Base-by-base conservation (phyloP, 1,140 invertebrate species). In the Myzus persicae region DNA sequence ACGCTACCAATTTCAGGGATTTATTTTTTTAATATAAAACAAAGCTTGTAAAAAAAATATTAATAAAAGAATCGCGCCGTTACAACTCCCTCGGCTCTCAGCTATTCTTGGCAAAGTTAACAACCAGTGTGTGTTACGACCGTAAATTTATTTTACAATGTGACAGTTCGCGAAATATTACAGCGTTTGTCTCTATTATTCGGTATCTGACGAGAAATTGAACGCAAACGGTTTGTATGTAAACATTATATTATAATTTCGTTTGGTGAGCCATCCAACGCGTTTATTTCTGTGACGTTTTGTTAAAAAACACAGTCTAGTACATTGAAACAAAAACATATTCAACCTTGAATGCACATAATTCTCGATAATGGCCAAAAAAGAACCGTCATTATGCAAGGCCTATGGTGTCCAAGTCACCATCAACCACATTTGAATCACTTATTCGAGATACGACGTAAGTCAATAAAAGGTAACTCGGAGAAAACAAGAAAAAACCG, bases 1-100 rank as follows among this genome's bases (percentile, higher is more conserved):
- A 18, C 59, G 14, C 31, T n/a, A 36, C 31, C 31, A n/a, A 20
- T 76, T 76, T n/a, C n/a, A 1, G 18, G 36, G n/a, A 76, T 76
- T 76, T 76, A n/a, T 76, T 76, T 67, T 76, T 67, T 76, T 76
- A n/a, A 76, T 76, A 76, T n/a, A 76, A 76, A 76, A 76, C n/a
- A 76, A 76, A 76, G 59, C 31, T 76, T 36, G 5, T n/a, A 76
- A n/a, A 76, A n/a, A n/a, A 67, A 67, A n/a, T 76, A 76, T n/a
- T 67, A 76, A 76, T 76, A 76, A 76, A 76, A 76, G 31, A 76
- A 76, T n/a, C 31, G 11, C n/a, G 59, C 36, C 31, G 31, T n/a
- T 76, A n/a, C 59, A 76, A 76, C 59, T n/a, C 59, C 3, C 59
- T 67, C 31, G 31, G 31, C 59, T 14, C 31, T 67, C 59, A n/a